Evolutionary conservation across 2,797 vertebrate genomes (phyloP), one percentile per base, ranked within the genome.

Genomic region (Hybognathus amarus): DNA sequence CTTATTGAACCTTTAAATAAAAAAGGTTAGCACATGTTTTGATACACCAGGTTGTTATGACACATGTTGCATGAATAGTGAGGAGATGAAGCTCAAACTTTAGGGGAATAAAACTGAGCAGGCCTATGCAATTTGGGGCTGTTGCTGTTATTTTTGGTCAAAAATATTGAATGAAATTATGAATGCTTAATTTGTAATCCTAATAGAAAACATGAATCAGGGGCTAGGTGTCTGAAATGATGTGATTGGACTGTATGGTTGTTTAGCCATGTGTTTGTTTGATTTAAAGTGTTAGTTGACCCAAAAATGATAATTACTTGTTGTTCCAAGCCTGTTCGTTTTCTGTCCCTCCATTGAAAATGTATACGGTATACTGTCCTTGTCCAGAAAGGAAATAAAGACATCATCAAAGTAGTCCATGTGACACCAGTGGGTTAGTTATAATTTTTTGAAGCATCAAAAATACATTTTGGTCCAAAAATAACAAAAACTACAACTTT

Each of bases 201-300:
- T 89, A 87, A 88, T 87, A 27, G 56, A 82, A 86, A 87, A 76
- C 88, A 88, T 77, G 59, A 61, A 61, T 30, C 13, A 17, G 24
- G 24, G 12, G 6, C 12, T 27, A 27, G 59, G 85, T 90, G 85
- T 66, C 17, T 66, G 30, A 66, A 24, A 20, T 61, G 11, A 17
- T 4, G 52, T 33, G 17, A 33, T 59, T 18, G 6, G 10, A 59
- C 8, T 22, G 10, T 59, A 50, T 11, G 24, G 70, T 52, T 27
- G 38, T 27, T 5, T 45, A 33, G 30, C 30, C 30, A 15, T 59
- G 54, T 40, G 15, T 38, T 59, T 18, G 36, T 27, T 66, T 54
- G 13, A 50, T 5, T 24, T 20, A 18, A 64, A 30, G 30, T 1
- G 30, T 30, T 30, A 30, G 30, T 30, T 30, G 1, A 30, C 30